Percentiles rank a stretch among this genome's conserved stretches.
Conservation (phyloP, 2,113 vertebrate genomes). For the Suncus etruscus region DNA sequence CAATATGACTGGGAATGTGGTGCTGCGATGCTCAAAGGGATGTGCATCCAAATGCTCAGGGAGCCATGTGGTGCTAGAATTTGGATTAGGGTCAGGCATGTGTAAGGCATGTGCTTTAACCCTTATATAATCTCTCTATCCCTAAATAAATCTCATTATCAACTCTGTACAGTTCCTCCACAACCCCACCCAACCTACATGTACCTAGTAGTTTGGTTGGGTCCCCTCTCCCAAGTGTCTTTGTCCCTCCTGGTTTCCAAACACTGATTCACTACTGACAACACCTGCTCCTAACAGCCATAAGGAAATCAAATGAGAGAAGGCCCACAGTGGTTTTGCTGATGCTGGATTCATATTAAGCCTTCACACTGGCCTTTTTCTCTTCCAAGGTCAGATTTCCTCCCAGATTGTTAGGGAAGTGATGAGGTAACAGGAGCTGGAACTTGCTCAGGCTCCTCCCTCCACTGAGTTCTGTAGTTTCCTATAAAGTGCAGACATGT, state of each 20-base stretch:
- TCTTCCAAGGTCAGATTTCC: neutral
- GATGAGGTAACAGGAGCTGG: neutral
- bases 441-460: neutral
- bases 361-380: neutral
- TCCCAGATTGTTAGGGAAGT: neutral
- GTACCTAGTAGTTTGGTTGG: accelerated
- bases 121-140: too few relatives aligned
- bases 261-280: neutral
- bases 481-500: neutral
- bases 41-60: too few relatives aligned
- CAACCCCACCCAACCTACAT: too few relatives aligned
- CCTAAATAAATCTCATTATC: neutral
- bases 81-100: neutral
- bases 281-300: neutral
- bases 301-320: neutral
- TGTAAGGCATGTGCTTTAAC: neutral
- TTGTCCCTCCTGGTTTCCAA: neutral
- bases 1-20: too few relatives aligned
- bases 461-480: neutral
- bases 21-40: too few relatives aligned
- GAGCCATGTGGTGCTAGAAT: neutral
- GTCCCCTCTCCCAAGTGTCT: neutral
- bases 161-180: neutral
- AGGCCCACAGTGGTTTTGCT: neutral
- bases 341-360: neutral